Conservation (phyloP, 1,140 invertebrate species). For the Drosophila ananassae region DNA sequence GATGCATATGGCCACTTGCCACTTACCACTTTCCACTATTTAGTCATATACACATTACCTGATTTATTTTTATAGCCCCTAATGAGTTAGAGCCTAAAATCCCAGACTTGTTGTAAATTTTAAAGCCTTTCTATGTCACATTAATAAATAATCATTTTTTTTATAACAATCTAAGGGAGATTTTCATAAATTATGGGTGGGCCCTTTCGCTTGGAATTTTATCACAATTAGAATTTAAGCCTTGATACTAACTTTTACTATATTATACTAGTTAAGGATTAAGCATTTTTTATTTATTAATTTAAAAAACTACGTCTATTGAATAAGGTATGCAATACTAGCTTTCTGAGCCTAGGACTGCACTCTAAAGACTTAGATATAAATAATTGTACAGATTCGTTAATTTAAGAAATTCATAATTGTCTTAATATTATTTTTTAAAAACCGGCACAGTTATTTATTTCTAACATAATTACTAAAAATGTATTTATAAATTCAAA, state of each 20-base stretch:
- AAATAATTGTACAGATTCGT: no score
- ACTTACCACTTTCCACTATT: not conserved
- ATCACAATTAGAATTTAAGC: no score
- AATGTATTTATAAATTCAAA: not conserved
- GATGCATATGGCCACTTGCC: conserved; percentile 18
- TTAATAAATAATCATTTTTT: conserved; percentile 4
- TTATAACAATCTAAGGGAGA: not conserved
- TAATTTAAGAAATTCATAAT: no score
- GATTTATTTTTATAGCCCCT: conserved; percentile 36
- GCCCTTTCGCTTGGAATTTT: not conserved
- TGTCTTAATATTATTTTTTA: no score
- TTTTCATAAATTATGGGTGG: not conserved
- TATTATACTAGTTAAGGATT: no score
- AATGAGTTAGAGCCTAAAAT: conserved; percentile 23
- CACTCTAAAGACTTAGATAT: no score
- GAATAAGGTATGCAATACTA: no score
- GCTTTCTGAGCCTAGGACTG: no score
- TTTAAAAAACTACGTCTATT: no score
- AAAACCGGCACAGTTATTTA: not conserved
- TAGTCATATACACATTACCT: not conserved
- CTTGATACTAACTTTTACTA: no score
- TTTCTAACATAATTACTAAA: not conserved
- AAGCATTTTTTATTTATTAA: no score
- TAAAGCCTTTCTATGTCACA: not conserved
- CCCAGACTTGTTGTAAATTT: conserved; percentile 32